A percentile compares a stretch with the other conserved stretches of the same genome.
Evolutionary conservation across 2,113 vertebrate species (phyloP).

Genomic region (Pangasianodon hypophthalmus): DNA sequence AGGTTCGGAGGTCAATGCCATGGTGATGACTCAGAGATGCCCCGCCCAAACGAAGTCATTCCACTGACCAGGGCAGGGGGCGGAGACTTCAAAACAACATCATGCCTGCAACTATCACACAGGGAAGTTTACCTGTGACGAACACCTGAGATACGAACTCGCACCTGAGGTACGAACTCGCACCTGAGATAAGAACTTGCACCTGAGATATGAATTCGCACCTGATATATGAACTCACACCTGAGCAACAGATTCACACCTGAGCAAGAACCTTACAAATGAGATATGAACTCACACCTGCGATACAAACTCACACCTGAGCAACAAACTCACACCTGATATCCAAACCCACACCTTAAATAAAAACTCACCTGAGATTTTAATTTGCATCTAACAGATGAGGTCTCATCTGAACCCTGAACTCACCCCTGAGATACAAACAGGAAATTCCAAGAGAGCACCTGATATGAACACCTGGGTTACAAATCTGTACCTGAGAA

Average conservation of each 20-base stretch:
- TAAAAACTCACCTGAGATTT: not conserved
- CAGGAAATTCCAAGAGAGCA: not conserved
- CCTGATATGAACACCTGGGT: not conserved
- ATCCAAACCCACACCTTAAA: not conserved
- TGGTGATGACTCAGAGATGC: conserved; percentile 64
- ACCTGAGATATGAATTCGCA: not conserved
- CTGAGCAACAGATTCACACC: too few species aligned
- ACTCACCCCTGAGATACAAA: not conserved
- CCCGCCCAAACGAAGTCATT: conserved; percentile 71
- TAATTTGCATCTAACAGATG: not conserved
- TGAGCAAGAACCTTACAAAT: too few species aligned
- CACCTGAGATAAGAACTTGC: not conserved
- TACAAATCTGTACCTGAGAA: not conserved
- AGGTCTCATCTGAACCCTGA: not conserved
- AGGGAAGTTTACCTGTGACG: conserved; percentile 77
- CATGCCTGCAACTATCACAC: conserved; percentile 76
- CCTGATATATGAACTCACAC: too few species aligned
- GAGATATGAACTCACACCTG: not conserved
- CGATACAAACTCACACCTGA: not conserved
- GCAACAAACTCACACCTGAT: not conserved
- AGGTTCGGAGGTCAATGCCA: conserved; percentile 70
- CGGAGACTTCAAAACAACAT: conserved; percentile 76
- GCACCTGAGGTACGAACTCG: not conserved
- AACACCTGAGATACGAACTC: not conserved
- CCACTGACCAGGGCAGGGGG: conserved; percentile 75